Evolutionary conservation across 2,888 invertebrate species (phyloP).

Genomic region (Sclerodermus sp.): DNA sequence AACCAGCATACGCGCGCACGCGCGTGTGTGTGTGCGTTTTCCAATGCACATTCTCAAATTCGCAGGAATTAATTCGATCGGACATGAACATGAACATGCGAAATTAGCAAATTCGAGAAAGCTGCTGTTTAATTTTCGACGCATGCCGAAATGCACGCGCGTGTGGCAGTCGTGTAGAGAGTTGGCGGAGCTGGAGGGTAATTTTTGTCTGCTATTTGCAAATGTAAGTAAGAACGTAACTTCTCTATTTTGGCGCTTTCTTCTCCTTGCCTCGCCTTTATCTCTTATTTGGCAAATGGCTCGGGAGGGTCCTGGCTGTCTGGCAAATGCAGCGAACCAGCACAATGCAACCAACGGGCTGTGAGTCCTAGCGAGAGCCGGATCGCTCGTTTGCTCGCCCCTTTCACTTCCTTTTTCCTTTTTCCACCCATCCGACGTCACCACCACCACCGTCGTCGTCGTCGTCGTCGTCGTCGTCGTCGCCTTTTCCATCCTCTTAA

Average conservation of each 20-base stretch:
- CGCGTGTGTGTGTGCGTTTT: too few species aligned
- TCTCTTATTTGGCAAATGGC: constrained; percentile 38
- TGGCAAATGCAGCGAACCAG: constrained; percentile 22
- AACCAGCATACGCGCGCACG: too few species aligned
- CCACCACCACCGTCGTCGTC: background rate
- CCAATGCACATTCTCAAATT: too few species aligned
- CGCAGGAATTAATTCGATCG: too few species aligned
- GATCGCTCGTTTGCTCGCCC: constrained; percentile 27
- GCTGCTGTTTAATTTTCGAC: too few species aligned
- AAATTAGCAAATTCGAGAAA: too few species aligned
- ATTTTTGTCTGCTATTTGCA: constrained; percentile 11
- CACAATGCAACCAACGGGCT: constrained; percentile 42
- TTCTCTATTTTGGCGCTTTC: too few species aligned
- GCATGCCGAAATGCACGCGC: too few species aligned
- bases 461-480: too few species aligned
- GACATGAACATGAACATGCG: too few species aligned
- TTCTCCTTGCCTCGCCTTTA: constrained; percentile 17
- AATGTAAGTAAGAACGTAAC: background rate
- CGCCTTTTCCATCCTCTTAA: constrained; percentile 1
- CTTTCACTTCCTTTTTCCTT: constrained; percentile 9
- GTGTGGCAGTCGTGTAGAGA: background rate
- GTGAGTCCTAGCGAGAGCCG: constrained; percentile 34
- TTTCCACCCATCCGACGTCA: background rate
- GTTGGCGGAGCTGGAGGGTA: constrained; percentile 14
- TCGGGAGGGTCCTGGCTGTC: constrained; percentile 21